Evolutionary conservation across 1,140 invertebrate genomes (phyloP), one percentile per base, ranked within the genome.

Genomic region (Eurosta solidaginis): DNA sequence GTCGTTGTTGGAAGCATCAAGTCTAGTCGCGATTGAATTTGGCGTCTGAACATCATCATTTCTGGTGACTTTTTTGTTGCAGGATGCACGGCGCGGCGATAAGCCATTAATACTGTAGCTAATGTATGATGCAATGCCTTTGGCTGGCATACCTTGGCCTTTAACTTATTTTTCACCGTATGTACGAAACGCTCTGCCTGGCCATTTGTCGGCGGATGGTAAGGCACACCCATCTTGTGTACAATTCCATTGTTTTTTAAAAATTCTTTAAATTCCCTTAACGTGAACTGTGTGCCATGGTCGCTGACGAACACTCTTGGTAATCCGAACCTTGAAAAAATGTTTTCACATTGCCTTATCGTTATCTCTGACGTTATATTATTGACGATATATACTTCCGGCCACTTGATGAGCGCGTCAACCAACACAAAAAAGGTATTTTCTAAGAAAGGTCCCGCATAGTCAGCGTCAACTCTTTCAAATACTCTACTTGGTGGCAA

Each of bases 371-470:
- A n/a, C 12, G 77, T 78, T 17, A 77, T 78, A 25, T 78, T 78
- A 42, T 42, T 29, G 10, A 78, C 59, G 25, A 77, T 76, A 40
- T 40, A 77, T 0, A 89, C 80, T 74, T 88, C 84, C 7, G 83
- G 79, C 85, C 83, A 89, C 80, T 88, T 89, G 1, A 84, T 77
- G 22, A 80, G 84, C 9, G 87, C 81, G 80, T 89, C 88, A 3
- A 88, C 84, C 9, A 88, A 33, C 14, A 89, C 80, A 17, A 89
- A 81, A 47, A 85, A 87, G 52, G 68, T 74, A 44, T 75, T 78
- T 9, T 47, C 77, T 29, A 74, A 25, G 20, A 79, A 73, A 22
- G 74, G 78, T 10, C 74, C 54, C 7, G 77, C 63, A 44, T 36
- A 78, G 49, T 78, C 45, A 12, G 40, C 68, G 44, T 68, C 3